Evolutionary conservation across 2,797 vertebrate species (phyloP).

Genomic region (Poliocrania exsul): DNA sequence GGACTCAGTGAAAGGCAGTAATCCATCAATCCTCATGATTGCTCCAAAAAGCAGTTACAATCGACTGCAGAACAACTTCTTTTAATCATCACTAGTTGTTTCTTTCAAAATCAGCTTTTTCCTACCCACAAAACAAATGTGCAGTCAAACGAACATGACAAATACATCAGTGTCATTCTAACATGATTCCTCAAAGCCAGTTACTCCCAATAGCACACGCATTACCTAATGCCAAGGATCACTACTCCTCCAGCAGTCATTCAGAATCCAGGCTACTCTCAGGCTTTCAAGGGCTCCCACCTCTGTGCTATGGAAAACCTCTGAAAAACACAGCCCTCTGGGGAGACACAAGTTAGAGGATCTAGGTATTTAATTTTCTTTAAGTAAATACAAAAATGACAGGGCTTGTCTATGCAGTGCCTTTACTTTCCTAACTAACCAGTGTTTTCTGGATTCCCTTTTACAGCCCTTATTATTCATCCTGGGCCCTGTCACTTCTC

Average conservation of each 20-base stretch:
- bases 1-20: background rate
- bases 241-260: background rate
- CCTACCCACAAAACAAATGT: background rate
- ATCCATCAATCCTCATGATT: background rate
- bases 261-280: background rate
- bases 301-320: background rate
- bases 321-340: background rate
- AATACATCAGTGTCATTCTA: background rate
- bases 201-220: background rate
- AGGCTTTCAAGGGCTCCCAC: background rate
- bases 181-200: background rate
- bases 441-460: background rate
- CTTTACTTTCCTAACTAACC: background rate
- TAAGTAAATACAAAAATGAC: background rate
- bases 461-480: background rate
- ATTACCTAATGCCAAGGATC: background rate
- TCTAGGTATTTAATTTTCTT: background rate
- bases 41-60: background rate
- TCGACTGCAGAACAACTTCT: background rate
- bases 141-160: background rate
- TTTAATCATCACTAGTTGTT: background rate
- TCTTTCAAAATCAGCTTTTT: slow-evolving; percentile 8
- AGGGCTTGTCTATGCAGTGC: background rate
- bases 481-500: background rate
- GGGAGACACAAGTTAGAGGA: background rate